These are phyloP conservation scores for Piaya cayana DNA, from an alignment of 2,113 vertebrate genomes.

Conservation along the genomic window DNA sequence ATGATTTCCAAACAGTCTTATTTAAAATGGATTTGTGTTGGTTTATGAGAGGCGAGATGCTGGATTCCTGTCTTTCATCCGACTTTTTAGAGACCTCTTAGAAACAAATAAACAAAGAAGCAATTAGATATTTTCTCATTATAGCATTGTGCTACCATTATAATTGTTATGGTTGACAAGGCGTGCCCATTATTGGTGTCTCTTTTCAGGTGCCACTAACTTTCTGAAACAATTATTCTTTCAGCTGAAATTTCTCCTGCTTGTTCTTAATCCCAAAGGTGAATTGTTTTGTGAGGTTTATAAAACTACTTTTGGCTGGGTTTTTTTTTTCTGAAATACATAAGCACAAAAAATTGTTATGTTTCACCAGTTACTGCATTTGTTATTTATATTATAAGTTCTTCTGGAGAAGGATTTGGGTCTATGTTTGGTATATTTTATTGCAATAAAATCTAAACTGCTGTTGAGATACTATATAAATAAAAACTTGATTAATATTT, in stretches of 20 bases:
- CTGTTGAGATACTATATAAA: neutral
- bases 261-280: constrained; percentile 32
- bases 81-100: neutral
- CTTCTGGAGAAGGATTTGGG: neutral
- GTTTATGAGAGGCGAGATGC: neutral
- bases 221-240: constrained; percentile 45
- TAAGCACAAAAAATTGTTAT: neutral
- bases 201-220: constrained; percentile 28
- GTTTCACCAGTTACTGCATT: constrained; percentile 19
- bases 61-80: neutral
- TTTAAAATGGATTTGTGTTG: neutral
- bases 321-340: constrained; percentile 32
- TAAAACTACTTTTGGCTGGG: constrained; percentile 26
- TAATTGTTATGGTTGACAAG: constrained; percentile 15
- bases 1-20: neutral
- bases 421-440: constrained; percentile 26
- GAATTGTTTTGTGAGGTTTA: constrained; percentile 17
- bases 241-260: constrained; percentile 8
- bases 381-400: constrained; percentile 21
- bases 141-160: neutral
- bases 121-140: constrained; percentile 45
- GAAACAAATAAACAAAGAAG: constrained; percentile 29
- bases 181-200: constrained; percentile 26
- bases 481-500: constrained; percentile 14
- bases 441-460: neutral